Evolutionary conservation across 2,888 invertebrate genomes (phyloP).

Genomic region (Unio pictorum): DNA sequence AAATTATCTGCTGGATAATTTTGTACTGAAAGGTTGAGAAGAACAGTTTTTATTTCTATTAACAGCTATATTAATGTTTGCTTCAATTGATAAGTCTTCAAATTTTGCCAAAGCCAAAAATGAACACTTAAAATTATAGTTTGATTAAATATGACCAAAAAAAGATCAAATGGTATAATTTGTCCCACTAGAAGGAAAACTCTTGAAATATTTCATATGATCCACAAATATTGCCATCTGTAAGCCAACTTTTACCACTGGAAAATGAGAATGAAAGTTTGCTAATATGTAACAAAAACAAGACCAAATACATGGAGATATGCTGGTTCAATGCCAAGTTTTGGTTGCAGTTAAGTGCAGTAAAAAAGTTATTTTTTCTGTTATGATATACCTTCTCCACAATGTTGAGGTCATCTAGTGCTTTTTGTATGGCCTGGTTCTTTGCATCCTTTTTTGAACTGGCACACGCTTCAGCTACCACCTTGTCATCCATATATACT

Average conservation of each 20-base stretch:
- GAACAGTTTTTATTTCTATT: too few species aligned
- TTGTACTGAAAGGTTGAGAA: too few species aligned
- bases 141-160: not conserved
- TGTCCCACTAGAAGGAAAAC: not conserved
- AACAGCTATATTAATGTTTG: too few species aligned
- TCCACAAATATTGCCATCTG: not conserved
- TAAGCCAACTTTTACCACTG: conserved; percentile 1
- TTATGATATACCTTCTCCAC: conserved; percentile 23
- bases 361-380: too few species aligned
- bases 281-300: not conserved
- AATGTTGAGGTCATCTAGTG: conserved; percentile 56
- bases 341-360: not conserved
- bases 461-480: conserved; percentile 37
- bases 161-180: not conserved
- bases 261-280: not conserved
- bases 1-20: too few species aligned
- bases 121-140: not conserved
- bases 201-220: not conserved
- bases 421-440: conserved; percentile 56
- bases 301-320: not conserved
- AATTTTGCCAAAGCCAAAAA: not conserved
- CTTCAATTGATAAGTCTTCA: too few species aligned
- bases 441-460: conserved; percentile 63
- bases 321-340: not conserved
- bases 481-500: conserved; percentile 39